A percentile compares a stretch with the other conserved stretches of the same genome.
phyloP scores from a whole-genome alignment of 1,140 invertebrate species.

The Cheumatopsyche charites region DNA sequence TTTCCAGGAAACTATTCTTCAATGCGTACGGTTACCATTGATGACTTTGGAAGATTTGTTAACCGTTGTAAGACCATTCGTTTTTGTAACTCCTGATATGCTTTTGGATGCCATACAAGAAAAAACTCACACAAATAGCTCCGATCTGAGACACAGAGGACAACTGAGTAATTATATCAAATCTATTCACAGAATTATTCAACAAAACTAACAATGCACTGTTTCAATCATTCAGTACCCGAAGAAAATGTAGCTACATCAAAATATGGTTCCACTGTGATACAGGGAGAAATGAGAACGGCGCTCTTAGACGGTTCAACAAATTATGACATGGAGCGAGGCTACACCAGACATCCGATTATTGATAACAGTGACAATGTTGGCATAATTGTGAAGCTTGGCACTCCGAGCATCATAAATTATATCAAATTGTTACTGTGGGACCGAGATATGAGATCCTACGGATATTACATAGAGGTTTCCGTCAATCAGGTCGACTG shows the following conservation, averaged over 20 bases:
- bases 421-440: constrained; percentile 91
- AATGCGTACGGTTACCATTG: constrained; percentile 81
- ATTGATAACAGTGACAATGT: constrained; percentile 73
- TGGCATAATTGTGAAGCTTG: constrained; percentile 88
- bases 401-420: constrained; percentile 90
- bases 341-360: constrained; percentile 92
- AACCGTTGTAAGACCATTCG: constrained; percentile 83
- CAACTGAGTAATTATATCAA: constrained; percentile 72
- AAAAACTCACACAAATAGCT: constrained; percentile 76
- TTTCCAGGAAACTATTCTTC: constrained; percentile 59
- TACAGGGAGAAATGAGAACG: constrained; percentile 85
- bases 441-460: constrained; percentile 92
- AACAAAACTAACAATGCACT: no score
- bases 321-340: constrained; percentile 89
- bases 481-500: constrained; percentile 96
- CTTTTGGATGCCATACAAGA: constrained; percentile 94
- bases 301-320: constrained; percentile 88
- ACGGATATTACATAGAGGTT: constrained; percentile 96
- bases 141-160: constrained; percentile 82
- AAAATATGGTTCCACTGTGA: constrained; percentile 78
- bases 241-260: constrained; percentile 90
- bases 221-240: constrained; percentile 64
- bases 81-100: constrained; percentile 84
- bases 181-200: constrained; percentile 36
- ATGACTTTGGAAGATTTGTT: constrained; percentile 88